Evolutionary conservation across 2,797 vertebrate species (phyloP).

Genomic region (Platyrinchus mystaceus): DNA sequence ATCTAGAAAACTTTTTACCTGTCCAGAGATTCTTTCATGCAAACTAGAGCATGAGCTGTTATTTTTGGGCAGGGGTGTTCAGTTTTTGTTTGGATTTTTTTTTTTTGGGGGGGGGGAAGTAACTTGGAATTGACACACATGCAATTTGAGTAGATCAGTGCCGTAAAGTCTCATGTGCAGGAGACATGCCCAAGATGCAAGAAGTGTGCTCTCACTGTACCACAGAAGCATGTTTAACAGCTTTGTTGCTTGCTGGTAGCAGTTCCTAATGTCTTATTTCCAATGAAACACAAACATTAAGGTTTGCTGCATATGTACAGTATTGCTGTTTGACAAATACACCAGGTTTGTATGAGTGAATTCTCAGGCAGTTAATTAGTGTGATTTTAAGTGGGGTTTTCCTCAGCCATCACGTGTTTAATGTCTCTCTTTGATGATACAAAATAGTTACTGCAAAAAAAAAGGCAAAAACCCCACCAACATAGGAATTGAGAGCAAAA

Average conservation of each 20-base stretch:
- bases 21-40: background rate
- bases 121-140: background rate
- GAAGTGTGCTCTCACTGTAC: background rate
- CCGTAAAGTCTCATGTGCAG: background rate
- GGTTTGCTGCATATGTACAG: background rate
- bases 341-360: background rate
- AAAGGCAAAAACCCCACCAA: background rate
- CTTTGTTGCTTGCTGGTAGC: background rate
- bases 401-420: background rate
- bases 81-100: background rate
- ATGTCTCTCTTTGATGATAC: background rate
- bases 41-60: background rate
- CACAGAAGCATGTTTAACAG: background rate
- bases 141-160: background rate
- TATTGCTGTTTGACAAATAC: background rate
- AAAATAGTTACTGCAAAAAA: background rate
- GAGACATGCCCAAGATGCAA: background rate
- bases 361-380: background rate
- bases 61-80: background rate
- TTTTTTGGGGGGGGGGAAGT: background rate
- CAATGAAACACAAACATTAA: background rate
- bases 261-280: background rate
- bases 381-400: background rate
- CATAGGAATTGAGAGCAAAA: background rate
- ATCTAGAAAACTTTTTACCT: background rate